Percentiles rank a stretch among this genome's conserved stretches.
These are phyloP conservation scores for Trematomus bernacchii DNA, from an alignment of 2,797 vertebrate genomes.

Conservation along the genomic window DNA sequence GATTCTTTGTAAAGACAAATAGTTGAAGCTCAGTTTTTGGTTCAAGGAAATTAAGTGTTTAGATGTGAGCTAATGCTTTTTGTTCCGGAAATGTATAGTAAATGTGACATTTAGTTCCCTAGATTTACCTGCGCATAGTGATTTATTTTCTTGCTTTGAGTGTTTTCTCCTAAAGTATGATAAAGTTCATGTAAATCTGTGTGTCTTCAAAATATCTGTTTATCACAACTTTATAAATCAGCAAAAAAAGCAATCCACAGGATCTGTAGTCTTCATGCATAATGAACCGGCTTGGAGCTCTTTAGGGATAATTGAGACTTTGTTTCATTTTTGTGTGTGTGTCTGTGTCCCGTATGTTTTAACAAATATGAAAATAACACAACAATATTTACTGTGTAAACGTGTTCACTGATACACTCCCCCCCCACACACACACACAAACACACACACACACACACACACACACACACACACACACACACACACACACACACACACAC, in stretches of 20 bases:
- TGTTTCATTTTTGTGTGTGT: slow-evolving; percentile 18
- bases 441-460: slow-evolving; percentile 7
- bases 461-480: not conserved
- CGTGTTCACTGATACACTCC: slow-evolving; percentile 40
- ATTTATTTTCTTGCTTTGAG: not conserved
- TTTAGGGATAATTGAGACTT: not conserved
- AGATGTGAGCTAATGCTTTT: not conserved
- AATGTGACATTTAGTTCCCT: not conserved
- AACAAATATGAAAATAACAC: slow-evolving; percentile 51
- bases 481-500: slow-evolving; percentile 10
- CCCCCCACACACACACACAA: slow-evolving; percentile 7
- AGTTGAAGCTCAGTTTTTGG: not conserved
- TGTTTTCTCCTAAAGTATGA: not conserved
- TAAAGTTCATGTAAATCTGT: not conserved
- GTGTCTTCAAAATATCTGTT: not conserved
- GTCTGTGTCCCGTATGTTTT: slow-evolving; percentile 35
- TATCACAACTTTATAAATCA: not conserved
- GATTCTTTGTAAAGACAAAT: not conserved
- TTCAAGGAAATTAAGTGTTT: not conserved
- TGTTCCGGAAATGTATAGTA: not conserved
- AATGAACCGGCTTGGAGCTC: not conserved
- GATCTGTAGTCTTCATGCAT: not conserved
- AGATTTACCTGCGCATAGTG: not conserved
- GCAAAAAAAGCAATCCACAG: not conserved
- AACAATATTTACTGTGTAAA: slow-evolving; percentile 79